A percentile compares a stretch with the other conserved stretches of the same genome.
phyloP scores from a whole-genome alignment of 2,113 vertebrate species.

The Melanocharis versteri region DNA sequence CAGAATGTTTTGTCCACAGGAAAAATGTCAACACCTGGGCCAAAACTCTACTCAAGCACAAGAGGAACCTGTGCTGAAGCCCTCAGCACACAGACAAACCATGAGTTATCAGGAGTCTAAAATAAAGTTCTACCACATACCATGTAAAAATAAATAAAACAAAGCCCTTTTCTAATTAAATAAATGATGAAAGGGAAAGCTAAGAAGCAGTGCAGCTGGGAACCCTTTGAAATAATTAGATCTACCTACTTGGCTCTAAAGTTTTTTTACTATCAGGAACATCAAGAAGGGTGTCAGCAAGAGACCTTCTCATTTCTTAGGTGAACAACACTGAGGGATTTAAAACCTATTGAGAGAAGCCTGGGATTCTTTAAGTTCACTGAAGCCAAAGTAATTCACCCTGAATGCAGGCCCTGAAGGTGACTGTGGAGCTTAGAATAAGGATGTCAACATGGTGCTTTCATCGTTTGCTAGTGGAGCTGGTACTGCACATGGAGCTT shows the following conservation, averaged over 20 bases:
- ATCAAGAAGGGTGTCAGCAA: conserved; percentile 58
- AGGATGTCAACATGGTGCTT: conserved; percentile 64
- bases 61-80: background rate
- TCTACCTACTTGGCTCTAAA: conserved; percentile 35
- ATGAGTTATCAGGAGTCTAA: background rate
- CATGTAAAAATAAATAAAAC: conserved; percentile 8
- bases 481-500: conserved; percentile 52
- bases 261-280: conserved; percentile 32
- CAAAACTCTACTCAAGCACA: background rate
- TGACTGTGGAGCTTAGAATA: conserved; percentile 50
- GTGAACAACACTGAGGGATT: conserved; percentile 53
- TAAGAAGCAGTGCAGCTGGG: conserved; percentile 28
- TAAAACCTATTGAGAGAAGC: conserved; percentile 51
- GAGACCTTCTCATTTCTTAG: conserved; percentile 41
- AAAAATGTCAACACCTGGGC: background rate
- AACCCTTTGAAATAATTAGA: conserved; percentile 55
- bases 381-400: conserved; percentile 62
- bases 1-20: background rate
- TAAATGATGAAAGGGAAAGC: conserved; percentile 41
- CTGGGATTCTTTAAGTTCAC: conserved; percentile 53
- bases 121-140: background rate
- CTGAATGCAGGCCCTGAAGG: conserved; percentile 59
- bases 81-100: background rate
- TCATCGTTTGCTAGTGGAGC: conserved; percentile 22
- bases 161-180: conserved; percentile 47